Conservation (phyloP, 2,888 invertebrate genomes). For the Dastarcus helophoroides region DNA sequence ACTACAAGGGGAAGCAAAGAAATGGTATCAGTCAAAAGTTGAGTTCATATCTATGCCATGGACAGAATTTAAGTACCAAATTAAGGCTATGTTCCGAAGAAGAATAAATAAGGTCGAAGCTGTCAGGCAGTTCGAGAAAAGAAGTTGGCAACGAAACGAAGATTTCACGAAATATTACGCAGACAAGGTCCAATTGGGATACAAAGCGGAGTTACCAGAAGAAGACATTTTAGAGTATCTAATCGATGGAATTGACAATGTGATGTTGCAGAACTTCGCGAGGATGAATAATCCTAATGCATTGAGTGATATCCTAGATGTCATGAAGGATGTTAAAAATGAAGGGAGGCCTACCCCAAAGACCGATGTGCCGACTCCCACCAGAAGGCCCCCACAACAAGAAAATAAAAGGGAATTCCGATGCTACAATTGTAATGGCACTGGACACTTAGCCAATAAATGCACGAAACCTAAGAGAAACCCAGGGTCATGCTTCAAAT, state of each 20-base stretch:
- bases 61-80: slow-evolving; percentile 1
- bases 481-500: slow-evolving; percentile 12
- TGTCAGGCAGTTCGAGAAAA: background rate
- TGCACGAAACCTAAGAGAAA: slow-evolving; percentile 11
- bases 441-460: slow-evolving; percentile 9
- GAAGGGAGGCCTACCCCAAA: no score
- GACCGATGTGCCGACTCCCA: background rate
- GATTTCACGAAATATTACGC: slow-evolving; percentile 5
- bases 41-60: background rate
- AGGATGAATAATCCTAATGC: slow-evolving; percentile 3
- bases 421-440: slow-evolving; percentile 13
- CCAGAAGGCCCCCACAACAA: background rate
- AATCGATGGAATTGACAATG: slow-evolving; percentile 5
- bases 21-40: slow-evolving; percentile 2
- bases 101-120: background rate
- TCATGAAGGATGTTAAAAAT: slow-evolving; percentile 1
- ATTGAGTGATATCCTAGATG: background rate
- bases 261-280: background rate
- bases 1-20: background rate
- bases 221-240: slow-evolving; percentile 4
- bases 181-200: slow-evolving; percentile 5
- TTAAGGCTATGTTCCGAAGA: background rate
- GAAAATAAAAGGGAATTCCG: background rate
- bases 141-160: slow-evolving; percentile 2
- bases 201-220: background rate